These are phyloP conservation scores for Lepas anatifera DNA, from an alignment of 2,888 invertebrate genomes.

Conservation along the genomic window DNA sequence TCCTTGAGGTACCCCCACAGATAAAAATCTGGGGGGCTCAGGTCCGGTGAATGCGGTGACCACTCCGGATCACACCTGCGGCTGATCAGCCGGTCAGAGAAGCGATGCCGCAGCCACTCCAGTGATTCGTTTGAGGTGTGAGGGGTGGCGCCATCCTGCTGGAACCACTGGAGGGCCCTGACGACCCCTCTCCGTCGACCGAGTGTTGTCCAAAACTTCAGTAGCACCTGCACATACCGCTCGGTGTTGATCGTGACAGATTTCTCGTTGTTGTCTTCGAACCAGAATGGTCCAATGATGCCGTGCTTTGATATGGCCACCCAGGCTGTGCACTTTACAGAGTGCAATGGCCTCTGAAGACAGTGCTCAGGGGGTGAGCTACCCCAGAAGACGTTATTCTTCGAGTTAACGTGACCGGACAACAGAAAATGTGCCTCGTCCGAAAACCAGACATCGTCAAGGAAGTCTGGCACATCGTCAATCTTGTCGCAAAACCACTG, in stretches of 20 bases:
- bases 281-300: slow-evolving; percentile 18
- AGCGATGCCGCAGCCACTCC: neutral
- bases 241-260: slow-evolving; percentile 13
- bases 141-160: neutral
- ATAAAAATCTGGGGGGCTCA: slow-evolving; percentile 17
- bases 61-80: slow-evolving; percentile 12
- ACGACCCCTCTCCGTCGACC: neutral
- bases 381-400: slow-evolving; percentile 18
- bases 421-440: slow-evolving; percentile 21
- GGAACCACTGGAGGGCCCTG: neutral
- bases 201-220: neutral
- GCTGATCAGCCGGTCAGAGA: slow-evolving; percentile 13
- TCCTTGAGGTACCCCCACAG: slow-evolving; percentile 17
- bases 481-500: slow-evolving; percentile 5
- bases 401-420: slow-evolving; percentile 18
- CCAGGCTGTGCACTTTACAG: slow-evolving; percentile 19
- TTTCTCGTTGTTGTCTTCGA: slow-evolving; percentile 1
- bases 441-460: slow-evolving; percentile 17
- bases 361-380: slow-evolving; percentile 10
- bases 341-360: slow-evolving; percentile 15
- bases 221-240: neutral
- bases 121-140: neutral
- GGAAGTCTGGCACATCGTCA: slow-evolving; percentile 11
- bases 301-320: slow-evolving; percentile 17
- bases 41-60: slow-evolving; percentile 17